Percentiles rank a stretch among this genome's conserved stretches.
phyloP scores from a whole-genome alignment of 2,113 vertebrate species.

The Myotis davidii region DNA sequence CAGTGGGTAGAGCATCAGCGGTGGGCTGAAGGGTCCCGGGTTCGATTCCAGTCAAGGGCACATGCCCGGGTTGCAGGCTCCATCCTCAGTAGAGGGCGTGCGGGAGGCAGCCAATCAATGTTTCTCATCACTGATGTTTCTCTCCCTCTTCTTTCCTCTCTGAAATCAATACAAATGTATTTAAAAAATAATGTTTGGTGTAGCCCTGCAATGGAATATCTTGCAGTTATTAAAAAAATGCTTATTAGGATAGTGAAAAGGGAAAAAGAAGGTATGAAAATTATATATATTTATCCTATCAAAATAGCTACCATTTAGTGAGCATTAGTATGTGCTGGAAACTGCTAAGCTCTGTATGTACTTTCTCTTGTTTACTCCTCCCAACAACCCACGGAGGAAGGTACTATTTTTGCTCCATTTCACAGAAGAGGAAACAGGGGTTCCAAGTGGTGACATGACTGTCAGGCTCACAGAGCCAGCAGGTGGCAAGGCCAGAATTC shows the following conservation, averaged over 20 bases:
- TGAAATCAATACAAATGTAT: no score
- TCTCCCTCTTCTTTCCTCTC: no score
- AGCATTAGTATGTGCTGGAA: not conserved
- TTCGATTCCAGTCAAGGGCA: no score
- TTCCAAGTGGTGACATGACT: not conserved
- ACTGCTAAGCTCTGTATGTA: not conserved
- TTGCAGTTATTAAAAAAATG: not conserved
- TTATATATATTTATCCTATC: not conserved
- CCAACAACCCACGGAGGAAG: not conserved
- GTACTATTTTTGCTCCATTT: not conserved
- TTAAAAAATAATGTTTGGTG: not conserved
- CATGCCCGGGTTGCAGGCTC: no score
- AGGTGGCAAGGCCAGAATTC: not conserved
- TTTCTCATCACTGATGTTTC: no score
- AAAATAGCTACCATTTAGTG: not conserved
- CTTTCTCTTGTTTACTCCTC: not conserved
- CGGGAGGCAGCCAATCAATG: no score
- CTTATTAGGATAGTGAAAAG: not conserved
- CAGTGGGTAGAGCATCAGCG: no score
- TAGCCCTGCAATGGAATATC: not conserved
- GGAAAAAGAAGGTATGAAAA: not conserved
- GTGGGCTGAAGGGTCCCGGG: no score
- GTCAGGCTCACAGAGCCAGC: not conserved
- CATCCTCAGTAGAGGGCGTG: no score
- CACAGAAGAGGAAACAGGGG: slow-evolving; percentile 18